phyloP scores from a whole-genome alignment of 2,113 vertebrate genomes.

The Mastomys natalensis region DNA sequence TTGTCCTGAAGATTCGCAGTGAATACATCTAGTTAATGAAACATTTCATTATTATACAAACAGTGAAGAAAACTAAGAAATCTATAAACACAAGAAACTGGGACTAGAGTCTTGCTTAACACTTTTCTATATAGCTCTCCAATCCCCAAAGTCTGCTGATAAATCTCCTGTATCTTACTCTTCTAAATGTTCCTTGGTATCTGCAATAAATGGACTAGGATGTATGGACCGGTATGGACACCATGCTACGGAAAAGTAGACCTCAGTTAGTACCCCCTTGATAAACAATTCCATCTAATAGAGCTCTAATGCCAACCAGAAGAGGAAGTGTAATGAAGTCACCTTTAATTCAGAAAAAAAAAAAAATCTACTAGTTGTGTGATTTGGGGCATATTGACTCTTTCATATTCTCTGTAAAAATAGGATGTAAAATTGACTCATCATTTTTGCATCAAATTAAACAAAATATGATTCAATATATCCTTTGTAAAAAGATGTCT shows the following conservation, averaged over 20 bases:
- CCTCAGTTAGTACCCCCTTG: too few species aligned
- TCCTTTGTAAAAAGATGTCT: not conserved
- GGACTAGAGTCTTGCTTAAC: not conserved
- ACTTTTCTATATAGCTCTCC: not conserved
- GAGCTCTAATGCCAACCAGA: not conserved
- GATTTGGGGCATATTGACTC: not conserved
- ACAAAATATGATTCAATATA: not conserved
- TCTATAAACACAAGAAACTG: conserved; percentile 66
- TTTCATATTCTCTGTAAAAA: not conserved
- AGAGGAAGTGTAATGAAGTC: not conserved
- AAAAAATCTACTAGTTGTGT: not conserved
- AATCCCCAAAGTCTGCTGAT: rapidly evolving
- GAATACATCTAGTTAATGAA: conserved; percentile 20
- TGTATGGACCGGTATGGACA: rapidly evolving
- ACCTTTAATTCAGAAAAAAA: not conserved
- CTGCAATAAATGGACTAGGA: not conserved
- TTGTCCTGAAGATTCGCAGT: conserved; percentile 33
- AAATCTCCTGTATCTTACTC: not conserved
- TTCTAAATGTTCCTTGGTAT: not conserved
- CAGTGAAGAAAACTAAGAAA: conserved; percentile 73
- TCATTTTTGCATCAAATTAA: not conserved
- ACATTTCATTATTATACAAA: not conserved
- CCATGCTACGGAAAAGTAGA: not conserved
- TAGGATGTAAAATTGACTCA: not conserved
- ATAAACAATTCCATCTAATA: not conserved